Conservation (phyloP, 2,797 vertebrate genomes). For the Sylvia borin region DNA sequence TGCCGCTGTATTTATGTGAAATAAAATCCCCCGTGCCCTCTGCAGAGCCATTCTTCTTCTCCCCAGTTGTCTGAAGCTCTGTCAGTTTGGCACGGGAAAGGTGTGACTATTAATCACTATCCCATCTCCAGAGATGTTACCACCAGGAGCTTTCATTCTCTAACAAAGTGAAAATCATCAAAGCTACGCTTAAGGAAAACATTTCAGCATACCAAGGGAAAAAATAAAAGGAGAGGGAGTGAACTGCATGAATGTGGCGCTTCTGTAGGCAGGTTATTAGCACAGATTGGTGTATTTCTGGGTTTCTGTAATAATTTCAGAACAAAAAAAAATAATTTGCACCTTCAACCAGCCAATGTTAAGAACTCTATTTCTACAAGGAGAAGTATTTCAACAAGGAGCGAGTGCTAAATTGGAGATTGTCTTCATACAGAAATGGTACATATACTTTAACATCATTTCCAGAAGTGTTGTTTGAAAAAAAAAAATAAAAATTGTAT, state of each 20-base stretch:
- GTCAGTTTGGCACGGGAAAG: background rate
- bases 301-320: background rate
- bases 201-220: background rate
- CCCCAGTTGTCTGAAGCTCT: background rate
- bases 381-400: background rate
- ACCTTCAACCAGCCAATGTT: background rate
- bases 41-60: background rate
- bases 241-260: background rate
- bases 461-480: background rate
- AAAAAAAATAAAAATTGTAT: background rate
- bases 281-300: background rate
- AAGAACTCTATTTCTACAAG: background rate
- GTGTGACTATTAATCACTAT: constrained; percentile 18
- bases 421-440: background rate
- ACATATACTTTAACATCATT: background rate
- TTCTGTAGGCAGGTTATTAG: background rate
- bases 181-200: background rate
- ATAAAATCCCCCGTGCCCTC: background rate
- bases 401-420: background rate
- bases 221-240: background rate
- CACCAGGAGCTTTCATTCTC: constrained; percentile 19
- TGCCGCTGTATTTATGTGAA: background rate
- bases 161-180: constrained; percentile 13
- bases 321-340: background rate
- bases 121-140: background rate